Percentiles rank a stretch among this genome's conserved stretches.
Evolutionary conservation across 2,888 invertebrate genomes (phyloP).

Genomic region (Parnassius orleans): DNA sequence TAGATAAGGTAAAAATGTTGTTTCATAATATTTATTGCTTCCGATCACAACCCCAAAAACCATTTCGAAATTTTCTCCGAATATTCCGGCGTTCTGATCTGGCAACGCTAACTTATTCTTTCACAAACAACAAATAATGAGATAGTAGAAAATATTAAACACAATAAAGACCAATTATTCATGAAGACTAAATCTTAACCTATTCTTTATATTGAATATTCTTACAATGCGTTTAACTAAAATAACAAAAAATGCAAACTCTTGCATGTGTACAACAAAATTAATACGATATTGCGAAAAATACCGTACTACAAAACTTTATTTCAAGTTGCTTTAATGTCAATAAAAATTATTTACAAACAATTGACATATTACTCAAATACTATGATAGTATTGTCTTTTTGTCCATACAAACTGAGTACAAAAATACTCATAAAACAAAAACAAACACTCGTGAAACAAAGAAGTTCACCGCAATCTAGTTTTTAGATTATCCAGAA

Average conservation of each 20-base stretch:
- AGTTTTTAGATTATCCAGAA: conserved; percentile 15
- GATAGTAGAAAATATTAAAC: too few species aligned
- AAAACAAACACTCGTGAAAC: not conserved
- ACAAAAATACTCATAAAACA: conserved; percentile 3
- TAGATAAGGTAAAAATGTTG: too few species aligned
- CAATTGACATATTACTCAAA: conserved; percentile 6
- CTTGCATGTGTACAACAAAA: conserved; percentile 20
- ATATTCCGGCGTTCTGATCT: too few species aligned
- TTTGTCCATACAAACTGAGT: not conserved
- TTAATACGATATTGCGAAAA: conserved; percentile 19
- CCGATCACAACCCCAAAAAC: too few species aligned
- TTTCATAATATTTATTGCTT: too few species aligned
- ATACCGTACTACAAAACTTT: conserved; percentile 11
- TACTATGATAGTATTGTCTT: too few species aligned
- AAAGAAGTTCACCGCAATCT: not conserved
- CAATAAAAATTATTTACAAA: conserved; percentile 20
- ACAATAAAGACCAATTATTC: conserved; percentile 34
- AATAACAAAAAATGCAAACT: conserved; percentile 29
- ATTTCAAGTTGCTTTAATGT: conserved; percentile 6
- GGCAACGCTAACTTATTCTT: too few species aligned
- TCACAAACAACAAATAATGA: too few species aligned
- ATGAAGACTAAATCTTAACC: conserved; percentile 58
- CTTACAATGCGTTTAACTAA: conserved; percentile 33
- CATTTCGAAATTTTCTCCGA: too few species aligned
- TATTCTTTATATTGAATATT: conserved; percentile 47